Evolutionary conservation across 2,113 vertebrate genomes (phyloP).

Genomic region (Tychaedon coryphoeus): DNA sequence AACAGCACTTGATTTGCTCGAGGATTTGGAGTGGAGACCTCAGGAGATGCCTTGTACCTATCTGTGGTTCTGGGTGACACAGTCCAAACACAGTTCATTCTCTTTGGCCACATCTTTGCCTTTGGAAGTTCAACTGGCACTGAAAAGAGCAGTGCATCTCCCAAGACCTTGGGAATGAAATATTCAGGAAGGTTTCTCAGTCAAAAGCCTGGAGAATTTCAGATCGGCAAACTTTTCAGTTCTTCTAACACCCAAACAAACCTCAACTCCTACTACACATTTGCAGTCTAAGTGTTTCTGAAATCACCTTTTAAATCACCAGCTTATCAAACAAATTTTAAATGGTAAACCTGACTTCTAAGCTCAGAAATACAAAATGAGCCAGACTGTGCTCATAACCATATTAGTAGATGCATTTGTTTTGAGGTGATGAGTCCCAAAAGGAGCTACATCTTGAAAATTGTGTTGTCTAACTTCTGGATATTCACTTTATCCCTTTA

Average conservation of each 20-base stretch:
- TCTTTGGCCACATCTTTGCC: background rate
- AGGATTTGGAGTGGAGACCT: background rate
- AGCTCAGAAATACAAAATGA: background rate
- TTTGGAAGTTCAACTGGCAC: background rate
- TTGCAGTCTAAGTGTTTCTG: background rate
- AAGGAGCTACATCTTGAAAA: background rate
- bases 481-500: background rate
- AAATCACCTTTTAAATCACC: background rate
- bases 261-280: background rate
- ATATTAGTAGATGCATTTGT: background rate
- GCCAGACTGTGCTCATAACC: background rate
- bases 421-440: background rate
- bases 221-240: background rate
- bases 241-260: background rate
- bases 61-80: background rate
- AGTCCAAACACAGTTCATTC: rapidly evolving
- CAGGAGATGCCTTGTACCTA: background rate
- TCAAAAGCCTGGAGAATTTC: background rate
- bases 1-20: rapidly evolving
- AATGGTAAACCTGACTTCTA: background rate
- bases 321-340: background rate
- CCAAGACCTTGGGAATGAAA: background rate
- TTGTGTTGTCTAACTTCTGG: background rate
- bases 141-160: background rate
- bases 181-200: background rate